phyloP scores from a whole-genome alignment of 2,113 vertebrate species.

The Myotis brandtii region DNA sequence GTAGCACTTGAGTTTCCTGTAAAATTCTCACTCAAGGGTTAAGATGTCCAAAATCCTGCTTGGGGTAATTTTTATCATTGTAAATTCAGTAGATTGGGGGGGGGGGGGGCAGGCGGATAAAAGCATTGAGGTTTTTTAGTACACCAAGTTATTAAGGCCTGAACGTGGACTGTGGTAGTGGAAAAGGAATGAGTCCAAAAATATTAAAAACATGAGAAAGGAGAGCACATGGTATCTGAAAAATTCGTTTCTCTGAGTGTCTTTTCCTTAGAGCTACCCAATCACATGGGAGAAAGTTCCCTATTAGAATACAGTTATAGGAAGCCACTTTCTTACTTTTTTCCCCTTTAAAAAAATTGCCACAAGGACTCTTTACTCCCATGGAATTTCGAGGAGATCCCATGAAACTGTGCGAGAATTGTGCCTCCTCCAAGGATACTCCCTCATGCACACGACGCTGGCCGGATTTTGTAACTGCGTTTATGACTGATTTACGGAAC shows the following conservation, averaged over 20 bases:
- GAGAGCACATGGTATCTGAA: conserved; percentile 35
- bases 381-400: conserved; percentile 53
- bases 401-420: conserved; percentile 64
- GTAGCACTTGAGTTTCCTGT: conserved; percentile 49
- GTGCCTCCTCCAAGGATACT: conserved; percentile 65
- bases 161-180: not conserved
- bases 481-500: conserved; percentile 83
- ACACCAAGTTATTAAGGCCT: conserved; percentile 32
- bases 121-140: conserved; percentile 32
- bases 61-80: not conserved
- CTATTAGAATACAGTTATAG: conserved; percentile 44
- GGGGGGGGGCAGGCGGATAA: not conserved
- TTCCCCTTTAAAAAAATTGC: not conserved
- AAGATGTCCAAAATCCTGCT: conserved; percentile 31
- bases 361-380: conserved; percentile 30
- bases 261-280: conserved; percentile 24
- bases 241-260: not conserved
- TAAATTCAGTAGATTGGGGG: not conserved
- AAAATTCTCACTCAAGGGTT: conserved; percentile 65
- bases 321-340: conserved; percentile 28
- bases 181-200: conserved; percentile 65
- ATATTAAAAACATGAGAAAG: conserved; percentile 30
- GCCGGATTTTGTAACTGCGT: conserved; percentile 73
- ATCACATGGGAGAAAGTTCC: not conserved
- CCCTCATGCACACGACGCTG: conserved; percentile 67